These are phyloP conservation scores for Oryzias celebensis DNA, from an alignment of 2,113 vertebrate species.

Conservation along the genomic window DNA sequence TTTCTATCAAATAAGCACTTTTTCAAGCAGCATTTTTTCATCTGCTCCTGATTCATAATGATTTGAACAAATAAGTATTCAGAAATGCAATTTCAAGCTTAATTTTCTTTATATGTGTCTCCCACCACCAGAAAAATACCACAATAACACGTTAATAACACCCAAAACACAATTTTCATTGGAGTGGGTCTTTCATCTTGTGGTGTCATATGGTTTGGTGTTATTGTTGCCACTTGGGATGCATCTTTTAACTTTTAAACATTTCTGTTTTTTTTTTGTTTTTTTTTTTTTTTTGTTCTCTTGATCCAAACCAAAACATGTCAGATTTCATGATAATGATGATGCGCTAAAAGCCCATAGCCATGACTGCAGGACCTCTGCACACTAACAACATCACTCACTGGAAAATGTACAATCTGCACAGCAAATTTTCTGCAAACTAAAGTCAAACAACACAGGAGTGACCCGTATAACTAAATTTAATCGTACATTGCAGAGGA, in stretches of 20 bases:
- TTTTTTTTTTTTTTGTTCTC: slow-evolving; percentile 55
- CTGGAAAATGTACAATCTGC: slow-evolving; percentile 35
- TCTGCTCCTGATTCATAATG: no score
- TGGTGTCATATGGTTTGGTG: slow-evolving; percentile 35
- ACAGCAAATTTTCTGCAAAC: slow-evolving; percentile 34
- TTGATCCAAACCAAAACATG: slow-evolving; percentile 53
- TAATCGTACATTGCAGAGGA: slow-evolving; percentile 8
- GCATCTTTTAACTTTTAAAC: slow-evolving; percentile 42
- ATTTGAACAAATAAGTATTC: no score
- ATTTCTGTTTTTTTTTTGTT: slow-evolving; percentile 59
- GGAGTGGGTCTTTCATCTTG: no score
- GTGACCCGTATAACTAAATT: slow-evolving; percentile 19
- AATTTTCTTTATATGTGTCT: no score
- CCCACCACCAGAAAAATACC: no score
- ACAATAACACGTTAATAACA: no score
- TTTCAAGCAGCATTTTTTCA: no score
- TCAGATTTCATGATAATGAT: slow-evolving; percentile 43
- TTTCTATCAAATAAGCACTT: no score
- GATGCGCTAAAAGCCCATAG: slow-evolving; percentile 36
- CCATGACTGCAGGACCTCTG: slow-evolving; percentile 25
- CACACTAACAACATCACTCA: slow-evolving; percentile 28
- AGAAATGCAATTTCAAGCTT: no score
- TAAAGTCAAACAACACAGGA: slow-evolving; percentile 28
- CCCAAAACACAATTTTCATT: no score
- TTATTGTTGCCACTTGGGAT: slow-evolving; percentile 39